Evolutionary conservation across 2,888 invertebrate genomes (phyloP).

Genomic region (Cephus spinipes): DNA sequence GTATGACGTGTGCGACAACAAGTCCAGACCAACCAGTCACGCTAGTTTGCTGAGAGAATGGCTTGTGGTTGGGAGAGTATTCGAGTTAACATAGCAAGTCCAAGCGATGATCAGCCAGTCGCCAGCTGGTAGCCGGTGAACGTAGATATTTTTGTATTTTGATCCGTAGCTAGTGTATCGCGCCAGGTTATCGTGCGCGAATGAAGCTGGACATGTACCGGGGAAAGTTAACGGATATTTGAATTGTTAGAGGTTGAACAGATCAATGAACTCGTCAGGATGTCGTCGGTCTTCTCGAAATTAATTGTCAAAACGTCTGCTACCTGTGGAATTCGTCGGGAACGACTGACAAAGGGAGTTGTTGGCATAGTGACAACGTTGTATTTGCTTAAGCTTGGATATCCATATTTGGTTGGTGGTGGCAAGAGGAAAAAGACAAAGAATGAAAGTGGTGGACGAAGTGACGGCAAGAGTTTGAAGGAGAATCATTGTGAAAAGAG

Average conservation of each 20-base stretch:
- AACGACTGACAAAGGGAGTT: slow-evolving; percentile 72
- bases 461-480: slow-evolving; percentile 15
- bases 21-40: slow-evolving; percentile 11
- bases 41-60: slow-evolving; percentile 11
- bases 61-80: slow-evolving; percentile 4
- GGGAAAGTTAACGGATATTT: neutral
- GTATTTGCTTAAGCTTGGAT: slow-evolving; percentile 74
- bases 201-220: neutral
- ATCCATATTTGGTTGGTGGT: slow-evolving; percentile 71
- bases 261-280: slow-evolving; percentile 45
- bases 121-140: slow-evolving; percentile 54
- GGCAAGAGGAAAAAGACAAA: slow-evolving; percentile 47
- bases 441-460: slow-evolving; percentile 47
- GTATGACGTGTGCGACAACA: slow-evolving; percentile 1
- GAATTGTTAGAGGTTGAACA: neutral
- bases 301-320: slow-evolving; percentile 72
- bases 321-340: slow-evolving; percentile 71
- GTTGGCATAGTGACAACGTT: slow-evolving; percentile 71
- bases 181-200: neutral
- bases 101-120: slow-evolving; percentile 43
- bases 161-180: neutral
- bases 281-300: slow-evolving; percentile 76
- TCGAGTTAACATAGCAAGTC: slow-evolving; percentile 2
- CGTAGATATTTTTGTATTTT: slow-evolving; percentile 35
- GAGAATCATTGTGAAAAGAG: slow-evolving; percentile 31